Conservation (phyloP, 2,113 vertebrate genomes). For the Natator depressus region DNA sequence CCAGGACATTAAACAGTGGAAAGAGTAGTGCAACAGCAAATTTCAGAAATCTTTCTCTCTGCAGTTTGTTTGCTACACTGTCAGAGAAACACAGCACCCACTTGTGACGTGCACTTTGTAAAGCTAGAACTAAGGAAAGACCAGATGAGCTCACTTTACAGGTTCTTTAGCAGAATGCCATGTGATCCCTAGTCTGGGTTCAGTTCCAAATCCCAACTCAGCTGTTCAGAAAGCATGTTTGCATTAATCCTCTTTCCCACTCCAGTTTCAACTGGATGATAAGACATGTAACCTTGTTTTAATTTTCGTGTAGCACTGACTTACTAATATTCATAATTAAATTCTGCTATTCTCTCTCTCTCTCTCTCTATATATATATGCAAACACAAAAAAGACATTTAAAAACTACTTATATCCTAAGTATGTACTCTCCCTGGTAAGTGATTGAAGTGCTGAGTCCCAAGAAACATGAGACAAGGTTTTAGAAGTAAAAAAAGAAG, state of each 20-base stretch:
- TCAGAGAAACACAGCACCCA: neutral
- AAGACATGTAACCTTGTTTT: conserved; percentile 27
- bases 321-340: conserved; percentile 49
- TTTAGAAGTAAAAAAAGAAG: neutral
- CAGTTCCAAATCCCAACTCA: conserved; percentile 60
- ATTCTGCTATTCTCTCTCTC: neutral
- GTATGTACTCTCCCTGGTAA: neutral
- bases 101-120: accelerated
- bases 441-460: neutral
- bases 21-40: neutral
- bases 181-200: neutral
- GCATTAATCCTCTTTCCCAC: conserved; percentile 37
- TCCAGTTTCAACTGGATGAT: conserved; percentile 13
- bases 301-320: neutral
- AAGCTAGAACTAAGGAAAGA: neutral
- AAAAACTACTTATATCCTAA: neutral
- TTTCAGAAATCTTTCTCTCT: neutral
- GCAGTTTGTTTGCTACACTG: neutral
- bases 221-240: conserved; percentile 55
- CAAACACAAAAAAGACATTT: neutral
- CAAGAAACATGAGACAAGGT: conserved; percentile 27
- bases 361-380: neutral
- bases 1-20: neutral
- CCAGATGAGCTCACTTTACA: neutral
- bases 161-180: neutral